phyloP scores from a whole-genome alignment of 2,888 invertebrate species.

The Epicampocera succincta region DNA sequence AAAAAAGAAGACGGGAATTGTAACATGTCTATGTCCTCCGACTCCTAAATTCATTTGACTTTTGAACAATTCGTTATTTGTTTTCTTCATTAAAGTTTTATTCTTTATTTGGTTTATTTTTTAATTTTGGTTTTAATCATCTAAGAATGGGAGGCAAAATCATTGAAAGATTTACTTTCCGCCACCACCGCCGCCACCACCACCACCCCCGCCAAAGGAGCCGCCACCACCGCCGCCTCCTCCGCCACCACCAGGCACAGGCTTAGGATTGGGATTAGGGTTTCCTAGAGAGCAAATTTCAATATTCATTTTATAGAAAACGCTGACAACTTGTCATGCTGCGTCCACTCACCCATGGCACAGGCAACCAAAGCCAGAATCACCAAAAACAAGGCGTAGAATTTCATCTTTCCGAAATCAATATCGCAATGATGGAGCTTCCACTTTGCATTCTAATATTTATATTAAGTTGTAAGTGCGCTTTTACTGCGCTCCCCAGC shows the following conservation, averaged over 20 bases:
- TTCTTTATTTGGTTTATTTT: too few species aligned
- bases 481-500: not conserved
- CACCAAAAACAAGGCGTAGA: conserved; percentile 51
- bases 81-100: too few species aligned
- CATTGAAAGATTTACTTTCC: conserved; percentile 36
- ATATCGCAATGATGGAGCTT: conserved; percentile 40
- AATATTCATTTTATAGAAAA: too few species aligned
- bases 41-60: too few species aligned
- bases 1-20: too few species aligned
- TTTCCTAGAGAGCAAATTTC: conserved; percentile 11
- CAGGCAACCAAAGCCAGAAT: conserved; percentile 55
- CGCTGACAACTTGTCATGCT: too few species aligned
- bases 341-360: conserved; percentile 50
- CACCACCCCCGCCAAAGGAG: conserved; percentile 65
- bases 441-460: conserved; percentile 27
- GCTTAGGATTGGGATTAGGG: conserved; percentile 51
- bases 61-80: too few species aligned
- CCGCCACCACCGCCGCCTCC: conserved; percentile 58
- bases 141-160: conserved; percentile 5
- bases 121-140: conserved; percentile 18
- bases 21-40: too few species aligned
- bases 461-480: conserved; percentile 35
- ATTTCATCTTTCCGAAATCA: conserved; percentile 47
- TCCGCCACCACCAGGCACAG: conserved; percentile 25
- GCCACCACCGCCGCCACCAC: conserved; percentile 64